Evolutionary conservation across 2,113 vertebrate species (phyloP), one percentile per base, ranked within the genome.

Genomic region (Struthidea cinerea): DNA sequence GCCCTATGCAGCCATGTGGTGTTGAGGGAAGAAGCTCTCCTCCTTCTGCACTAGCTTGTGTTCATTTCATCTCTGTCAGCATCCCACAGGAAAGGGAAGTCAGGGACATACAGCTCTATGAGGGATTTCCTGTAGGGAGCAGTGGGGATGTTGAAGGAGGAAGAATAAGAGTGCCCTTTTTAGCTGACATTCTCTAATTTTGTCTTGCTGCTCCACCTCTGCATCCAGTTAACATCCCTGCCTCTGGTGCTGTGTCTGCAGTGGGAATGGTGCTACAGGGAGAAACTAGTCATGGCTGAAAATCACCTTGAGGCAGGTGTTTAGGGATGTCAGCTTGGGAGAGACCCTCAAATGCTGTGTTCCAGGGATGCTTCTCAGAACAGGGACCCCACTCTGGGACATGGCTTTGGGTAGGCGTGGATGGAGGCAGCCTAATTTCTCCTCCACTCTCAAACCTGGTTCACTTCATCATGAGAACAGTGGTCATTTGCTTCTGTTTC

Each of bases 331-430:
- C 39, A 13, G 24, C 33, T 1, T 44, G 15, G 78, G 46, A 15
- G 23, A 55, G n/a, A 85, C 2, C 5, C 5, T 46, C 1, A 1
- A 3, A 20, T 0, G 0, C 79, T 47, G 33, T 0, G 0, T 60
- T 79, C 56, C 10, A 32, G 56, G 39, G 71, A 33, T 57, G 42
- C 42, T 75, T 70, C 75, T 63, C 2, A 1, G 60, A 39, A 61
- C 8, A 1, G 1, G 1, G 35, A 41, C 7, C 39, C 49, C 35
- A 2, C 37, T 35, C 32, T 68, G 61, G 44, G 39, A 12, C 0
- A 2, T 74, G 64, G 46, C 7, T 70, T 78, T 4, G 32, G 52
- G 20, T 44, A 23, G 77, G 19, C 6, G 9, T 1, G 3, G 57
- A 24, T 3, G 2, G n/a, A 76, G 49, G 41, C 41, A 19, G 64